Conservation (phyloP, 1,140 invertebrate species). For the Aphelinus certus region DNA sequence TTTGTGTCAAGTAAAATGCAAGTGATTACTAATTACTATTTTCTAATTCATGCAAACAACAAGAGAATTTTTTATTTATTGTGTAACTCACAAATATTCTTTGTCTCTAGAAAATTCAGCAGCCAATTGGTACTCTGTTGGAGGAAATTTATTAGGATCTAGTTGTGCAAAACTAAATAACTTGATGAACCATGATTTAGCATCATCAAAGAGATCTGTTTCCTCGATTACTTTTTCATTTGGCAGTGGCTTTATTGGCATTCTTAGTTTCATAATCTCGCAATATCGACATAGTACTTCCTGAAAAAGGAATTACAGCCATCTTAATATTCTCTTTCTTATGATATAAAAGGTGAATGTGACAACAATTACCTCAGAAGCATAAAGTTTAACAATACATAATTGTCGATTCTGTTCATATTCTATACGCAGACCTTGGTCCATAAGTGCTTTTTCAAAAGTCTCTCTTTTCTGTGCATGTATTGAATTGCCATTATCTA, state of each 20-base stretch:
- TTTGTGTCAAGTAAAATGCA: constrained; percentile 39
- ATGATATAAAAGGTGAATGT: constrained; percentile 16
- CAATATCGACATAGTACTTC: constrained; percentile 84
- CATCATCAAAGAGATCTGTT: constrained; percentile 56
- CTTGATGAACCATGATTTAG: constrained; percentile 57
- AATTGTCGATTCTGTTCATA: constrained; percentile 70
- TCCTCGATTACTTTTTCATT: constrained; percentile 44
- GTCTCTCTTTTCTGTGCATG: constrained; percentile 62
- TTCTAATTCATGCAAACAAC: constrained; percentile 28
- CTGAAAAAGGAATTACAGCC: constrained; percentile 38
- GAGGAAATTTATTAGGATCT: constrained; percentile 67
- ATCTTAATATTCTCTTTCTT: too few species aligned
- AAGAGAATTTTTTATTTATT: constrained; percentile 24
- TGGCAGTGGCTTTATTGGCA: constrained; percentile 83
- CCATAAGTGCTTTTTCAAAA: constrained; percentile 70
- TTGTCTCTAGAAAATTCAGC: constrained; percentile 78
- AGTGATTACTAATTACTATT: constrained; percentile 33
- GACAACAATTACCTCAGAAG: constrained; percentile 67
- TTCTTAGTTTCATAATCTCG: constrained; percentile 87
- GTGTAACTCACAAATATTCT: constrained; percentile 72
- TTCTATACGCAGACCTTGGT: constrained; percentile 72
- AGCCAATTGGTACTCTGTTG: constrained; percentile 67
- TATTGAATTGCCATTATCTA: constrained; percentile 62
- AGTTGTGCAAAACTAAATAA: constrained; percentile 60
- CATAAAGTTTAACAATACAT: constrained; percentile 80